Percentiles rank a stretch among this genome's conserved stretches.
These are phyloP conservation scores for Lates japonicus DNA, from an alignment of 2,797 vertebrate species.

Conservation along the genomic window DNA sequence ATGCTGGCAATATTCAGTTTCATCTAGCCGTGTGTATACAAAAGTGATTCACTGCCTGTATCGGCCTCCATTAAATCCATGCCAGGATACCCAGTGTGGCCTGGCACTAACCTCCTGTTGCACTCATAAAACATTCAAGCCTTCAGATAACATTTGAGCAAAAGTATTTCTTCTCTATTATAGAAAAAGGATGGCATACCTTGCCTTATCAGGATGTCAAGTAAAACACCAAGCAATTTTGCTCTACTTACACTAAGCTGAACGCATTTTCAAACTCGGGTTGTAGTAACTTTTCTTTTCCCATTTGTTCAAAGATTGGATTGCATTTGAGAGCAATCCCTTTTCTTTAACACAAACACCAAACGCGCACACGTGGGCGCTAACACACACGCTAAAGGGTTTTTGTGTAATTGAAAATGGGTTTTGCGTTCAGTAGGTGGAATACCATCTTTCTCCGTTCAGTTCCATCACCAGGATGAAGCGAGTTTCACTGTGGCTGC, in stretches of 20 bases:
- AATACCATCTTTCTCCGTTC: conserved; percentile 61
- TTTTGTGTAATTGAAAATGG: conserved; percentile 78
- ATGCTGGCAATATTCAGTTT: conserved; percentile 35
- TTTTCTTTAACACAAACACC: conserved; percentile 46
- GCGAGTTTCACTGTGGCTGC: conserved; percentile 41
- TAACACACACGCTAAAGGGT: conserved; percentile 4
- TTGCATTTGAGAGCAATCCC: conserved; percentile 62
- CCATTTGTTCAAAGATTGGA: conserved; percentile 66
- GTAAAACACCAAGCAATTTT: conserved; percentile 54
- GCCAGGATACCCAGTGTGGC: conserved; percentile 10
- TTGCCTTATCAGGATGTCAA: conserved; percentile 40
- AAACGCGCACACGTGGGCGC: background rate
- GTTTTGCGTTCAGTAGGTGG: conserved; percentile 66
- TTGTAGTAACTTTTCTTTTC: conserved; percentile 41
- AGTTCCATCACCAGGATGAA: conserved; percentile 50
- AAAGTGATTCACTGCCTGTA: conserved; percentile 47
- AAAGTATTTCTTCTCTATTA: conserved; percentile 22
- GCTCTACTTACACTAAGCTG: conserved; percentile 29
- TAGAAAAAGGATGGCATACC: conserved; percentile 37
- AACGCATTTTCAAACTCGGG: conserved; percentile 51
- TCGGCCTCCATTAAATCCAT: conserved; percentile 48
- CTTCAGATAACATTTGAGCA: conserved; percentile 30
- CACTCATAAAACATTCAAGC: conserved; percentile 57
- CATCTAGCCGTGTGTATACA: conserved; percentile 21
- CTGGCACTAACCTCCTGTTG: conserved; percentile 28